Base-by-base conservation (phyloP, 2,888 invertebrate species). In the Sarcophaga carnaria region DNA sequence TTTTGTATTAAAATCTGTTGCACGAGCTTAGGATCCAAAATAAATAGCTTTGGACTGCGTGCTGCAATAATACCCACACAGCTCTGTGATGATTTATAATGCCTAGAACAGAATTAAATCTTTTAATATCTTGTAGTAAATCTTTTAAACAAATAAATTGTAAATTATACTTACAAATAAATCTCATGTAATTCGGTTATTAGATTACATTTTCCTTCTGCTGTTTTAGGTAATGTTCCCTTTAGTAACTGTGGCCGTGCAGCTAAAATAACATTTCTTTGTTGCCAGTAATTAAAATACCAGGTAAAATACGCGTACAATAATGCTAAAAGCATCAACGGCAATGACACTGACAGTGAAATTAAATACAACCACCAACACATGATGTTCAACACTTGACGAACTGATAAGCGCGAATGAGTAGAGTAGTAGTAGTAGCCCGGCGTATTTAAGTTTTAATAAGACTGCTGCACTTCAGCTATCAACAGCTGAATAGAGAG, bases 41-140 rank as follows among this genome's bases (percentile, higher is more conserved):
- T 45, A 4, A 94, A 83, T 0, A 94, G 85, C 20, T 91, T 81
- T 0, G 94, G 94, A 2, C 76, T 89, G 11, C 90, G 88, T 6
- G 91, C 88, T 2, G 86, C 85, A 83, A 90, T 94, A 3, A 94
- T 88, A 0, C 94, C 94, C 14, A 94, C 90, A 75, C 91, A 91
- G 25, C 88, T 88, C 11, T 91, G 88, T 5, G 76, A 78, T 0
- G 81, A 69, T 81, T 90, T 91, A 83, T 90, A 91, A 4, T 88
- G 80, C 12, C 91, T 92, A 22, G 12, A 87, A 84, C n/a, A 27
- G 6, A 22, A 69, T 22, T 45, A 8, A 0, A 1, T 10, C 0
- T 49, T 47, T 49, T 49, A 70, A n/a, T 25, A 22, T 4, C 20
- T 4, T 45, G 17, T 22, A 69, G 6, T 37, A 6, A 37, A 37